Evolutionary conservation across 2,888 invertebrate genomes (phyloP), one percentile per base, ranked within the genome.

Genomic region (Chelonus formosanus): DNA sequence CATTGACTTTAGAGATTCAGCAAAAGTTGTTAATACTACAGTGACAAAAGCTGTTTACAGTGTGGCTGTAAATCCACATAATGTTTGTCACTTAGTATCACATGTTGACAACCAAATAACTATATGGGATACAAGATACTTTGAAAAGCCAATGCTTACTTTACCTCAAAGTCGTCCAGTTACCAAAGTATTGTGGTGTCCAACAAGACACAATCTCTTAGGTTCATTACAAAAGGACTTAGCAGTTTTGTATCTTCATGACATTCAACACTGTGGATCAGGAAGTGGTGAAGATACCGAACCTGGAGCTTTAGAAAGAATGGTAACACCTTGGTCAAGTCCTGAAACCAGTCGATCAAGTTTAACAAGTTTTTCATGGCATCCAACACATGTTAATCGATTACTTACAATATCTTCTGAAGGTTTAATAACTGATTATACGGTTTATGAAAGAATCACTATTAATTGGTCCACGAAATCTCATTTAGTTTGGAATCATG

Each of bases 111-210:
- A 90, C 78, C 90, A 91, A 75, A 90, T 95, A 65, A 90, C 90
- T 70, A 88, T 97, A 66, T 97, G 97, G 97, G 97, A 97, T 84
- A 89, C 91, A 56, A 86, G 97, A 64, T 91, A 91, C 77, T 92
- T 96, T 79, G 93, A 95, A 74, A 92, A 94, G 77, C 95, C 97
- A 0, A 88, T 93, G 70, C 86, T 93, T 36, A 89, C 91, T 7
- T 85, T 95, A 67, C 89, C 89, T 57, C 91, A 91, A 76, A 84
- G 85, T 43, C 91, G 91, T 78, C 89, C 90, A 65, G 87, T 95
- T 63, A 87, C 89, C 8, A 92, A 91, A 85, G 88, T 96, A 59
- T 88, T 89, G 68, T 97, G 97, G 97, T 95, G 96, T 80, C 95
- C 96, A 3, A 95, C 95, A 34, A 90, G 93, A 89, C 91, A 86